Percentiles rank a stretch among this genome's conserved stretches.
phyloP scores from a whole-genome alignment of 2,797 vertebrate species.

The Halcyon chelicuti region DNA sequence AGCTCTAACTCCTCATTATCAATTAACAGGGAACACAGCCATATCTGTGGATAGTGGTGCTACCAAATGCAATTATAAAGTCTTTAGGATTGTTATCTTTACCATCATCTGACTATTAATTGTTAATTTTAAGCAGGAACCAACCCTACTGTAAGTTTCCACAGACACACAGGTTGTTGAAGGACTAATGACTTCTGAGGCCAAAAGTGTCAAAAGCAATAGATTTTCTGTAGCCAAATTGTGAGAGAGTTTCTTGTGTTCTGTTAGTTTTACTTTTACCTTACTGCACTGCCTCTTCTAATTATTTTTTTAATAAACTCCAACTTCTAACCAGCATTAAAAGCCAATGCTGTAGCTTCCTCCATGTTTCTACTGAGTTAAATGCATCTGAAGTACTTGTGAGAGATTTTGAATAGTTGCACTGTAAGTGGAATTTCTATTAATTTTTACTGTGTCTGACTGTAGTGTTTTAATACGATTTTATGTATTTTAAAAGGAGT shows the following conservation, averaged over 20 bases:
- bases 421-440: background rate
- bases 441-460: background rate
- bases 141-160: background rate
- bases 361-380: conserved; percentile 8
- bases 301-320: background rate
- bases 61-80: background rate
- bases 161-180: background rate
- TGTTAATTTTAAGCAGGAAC: background rate
- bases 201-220: background rate
- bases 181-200: background rate
- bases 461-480: too few relatives aligned
- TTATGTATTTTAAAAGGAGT: too few relatives aligned
- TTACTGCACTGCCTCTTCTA: background rate
- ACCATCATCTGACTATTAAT: background rate
- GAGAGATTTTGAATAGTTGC: background rate
- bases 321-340: conserved; percentile 15
- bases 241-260: background rate
- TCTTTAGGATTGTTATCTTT: background rate
- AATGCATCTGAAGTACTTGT: conserved; percentile 6
- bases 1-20: background rate
- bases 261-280: background rate
- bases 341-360: background rate
- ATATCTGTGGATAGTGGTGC: background rate
- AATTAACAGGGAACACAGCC: background rate
- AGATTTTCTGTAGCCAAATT: background rate